Evolutionary conservation across 2,888 invertebrate genomes (phyloP).

Genomic region (Ochropleura leucogaster): DNA sequence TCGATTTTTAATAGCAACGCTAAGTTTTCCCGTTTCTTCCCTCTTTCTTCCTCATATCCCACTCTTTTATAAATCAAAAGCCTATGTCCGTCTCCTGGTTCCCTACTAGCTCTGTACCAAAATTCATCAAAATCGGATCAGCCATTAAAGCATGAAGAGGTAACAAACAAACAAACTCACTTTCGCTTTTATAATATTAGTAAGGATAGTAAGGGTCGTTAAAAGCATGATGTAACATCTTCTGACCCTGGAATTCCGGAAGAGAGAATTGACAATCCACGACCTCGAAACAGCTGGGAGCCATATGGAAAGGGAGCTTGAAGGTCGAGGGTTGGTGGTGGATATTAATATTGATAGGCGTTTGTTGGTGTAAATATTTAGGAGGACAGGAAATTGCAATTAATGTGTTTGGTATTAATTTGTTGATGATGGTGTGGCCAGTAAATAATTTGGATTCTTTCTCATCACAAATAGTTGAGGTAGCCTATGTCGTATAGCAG

Average conservation of each 20-base stretch:
- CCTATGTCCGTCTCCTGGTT: too few species aligned
- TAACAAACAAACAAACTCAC: too few species aligned
- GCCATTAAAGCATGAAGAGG: too few species aligned
- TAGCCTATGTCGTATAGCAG: neutral
- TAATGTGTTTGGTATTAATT: neutral
- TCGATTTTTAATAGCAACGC: too few species aligned
- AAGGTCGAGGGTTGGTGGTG: neutral
- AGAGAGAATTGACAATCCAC: neutral
- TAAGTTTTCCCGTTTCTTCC: too few species aligned
- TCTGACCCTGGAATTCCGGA: neutral
- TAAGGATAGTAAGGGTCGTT: too few species aligned
- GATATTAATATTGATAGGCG: neutral
- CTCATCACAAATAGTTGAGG: neutral
- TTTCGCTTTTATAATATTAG: too few species aligned
- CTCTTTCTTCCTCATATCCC: too few species aligned
- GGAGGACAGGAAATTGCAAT: neutral
- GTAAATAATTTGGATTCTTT: neutral
- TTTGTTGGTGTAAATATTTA: conserved; percentile 4
- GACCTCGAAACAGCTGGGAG: neutral
- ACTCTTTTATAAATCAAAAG: too few species aligned
- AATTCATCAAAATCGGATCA: too few species aligned
- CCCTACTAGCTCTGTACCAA: too few species aligned
- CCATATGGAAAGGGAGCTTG: neutral
- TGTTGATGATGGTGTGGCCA: neutral
- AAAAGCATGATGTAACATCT: neutral